A percentile compares a stretch with the other conserved stretches of the same genome.
Conservation (phyloP, 2,113 vertebrate species). For the Chlamydotis undulata region DNA sequence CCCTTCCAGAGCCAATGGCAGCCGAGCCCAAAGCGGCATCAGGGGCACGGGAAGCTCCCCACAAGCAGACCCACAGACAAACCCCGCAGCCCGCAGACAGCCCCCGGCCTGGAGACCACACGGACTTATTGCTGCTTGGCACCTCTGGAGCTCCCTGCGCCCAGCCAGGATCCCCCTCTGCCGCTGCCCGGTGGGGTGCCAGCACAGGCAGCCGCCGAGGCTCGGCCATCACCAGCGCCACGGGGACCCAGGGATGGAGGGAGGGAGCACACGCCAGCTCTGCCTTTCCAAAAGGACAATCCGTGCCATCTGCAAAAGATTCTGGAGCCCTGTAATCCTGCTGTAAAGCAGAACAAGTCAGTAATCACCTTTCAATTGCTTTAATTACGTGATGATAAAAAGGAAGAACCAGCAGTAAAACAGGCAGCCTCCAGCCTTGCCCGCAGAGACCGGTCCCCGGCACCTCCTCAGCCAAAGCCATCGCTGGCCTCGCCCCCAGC, state of each 20-base stretch:
- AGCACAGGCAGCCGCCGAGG: accelerated
- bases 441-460: accelerated
- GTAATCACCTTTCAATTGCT: background rate
- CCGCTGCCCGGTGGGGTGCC: background rate
- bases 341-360: background rate
- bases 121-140: background rate
- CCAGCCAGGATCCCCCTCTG: background rate
- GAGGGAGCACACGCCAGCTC: background rate
- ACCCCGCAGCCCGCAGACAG: background rate
- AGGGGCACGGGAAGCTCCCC: background rate
- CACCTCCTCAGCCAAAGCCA: background rate
- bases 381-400: background rate
- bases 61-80: background rate
- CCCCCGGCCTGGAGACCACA: background rate
- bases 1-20: accelerated
- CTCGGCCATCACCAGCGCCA: accelerated
- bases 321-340: background rate
- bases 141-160: background rate
- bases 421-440: background rate
- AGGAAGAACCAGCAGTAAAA: background rate
- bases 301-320: background rate
- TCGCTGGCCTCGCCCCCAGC: accelerated
- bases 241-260: background rate
- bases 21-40: background rate
- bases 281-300: background rate